phyloP scores from a whole-genome alignment of 23 tunicate genomes.

The Aplidium turbinatum region DNA sequence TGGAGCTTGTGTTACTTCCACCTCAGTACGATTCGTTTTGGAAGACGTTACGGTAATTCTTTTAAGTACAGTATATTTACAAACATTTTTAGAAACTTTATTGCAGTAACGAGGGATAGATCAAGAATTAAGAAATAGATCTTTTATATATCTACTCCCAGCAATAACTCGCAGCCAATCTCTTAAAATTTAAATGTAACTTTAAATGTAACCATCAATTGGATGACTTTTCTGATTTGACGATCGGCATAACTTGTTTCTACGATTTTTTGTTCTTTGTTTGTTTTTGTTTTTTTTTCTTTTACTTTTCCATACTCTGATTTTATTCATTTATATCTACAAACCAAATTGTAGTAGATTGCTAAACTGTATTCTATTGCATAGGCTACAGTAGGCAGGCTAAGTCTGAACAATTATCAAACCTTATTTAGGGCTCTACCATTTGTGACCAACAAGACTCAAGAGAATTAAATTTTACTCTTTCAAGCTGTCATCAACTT shows the following conservation, averaged over 20 bases:
- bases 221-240: too few relatives aligned
- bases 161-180: too few relatives aligned
- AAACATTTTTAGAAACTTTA: neutral
- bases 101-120: neutral
- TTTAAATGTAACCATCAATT: too few relatives aligned
- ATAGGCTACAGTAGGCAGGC: too few relatives aligned
- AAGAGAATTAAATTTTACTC: neutral
- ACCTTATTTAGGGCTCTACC: too few relatives aligned
- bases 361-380: too few relatives aligned
- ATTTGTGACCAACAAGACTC: too few relatives aligned
- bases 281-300: neutral
- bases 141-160: neutral
- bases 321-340: neutral
- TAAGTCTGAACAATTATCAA: too few relatives aligned
- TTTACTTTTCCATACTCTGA: neutral
- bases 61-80: neutral
- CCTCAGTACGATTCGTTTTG: neutral
- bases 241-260: too few relatives aligned
- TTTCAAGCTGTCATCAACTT: neutral
- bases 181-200: too few relatives aligned
- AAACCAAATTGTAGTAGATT: too few relatives aligned
- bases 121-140: neutral
- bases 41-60: neutral
- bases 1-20: constrained; percentile 9
- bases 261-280: too few relatives aligned